A percentile compares a stretch with the other conserved stretches of the same genome.
Evolutionary conservation across 2,888 invertebrate species (phyloP).

Genomic region (Nomada ferruginata): DNA sequence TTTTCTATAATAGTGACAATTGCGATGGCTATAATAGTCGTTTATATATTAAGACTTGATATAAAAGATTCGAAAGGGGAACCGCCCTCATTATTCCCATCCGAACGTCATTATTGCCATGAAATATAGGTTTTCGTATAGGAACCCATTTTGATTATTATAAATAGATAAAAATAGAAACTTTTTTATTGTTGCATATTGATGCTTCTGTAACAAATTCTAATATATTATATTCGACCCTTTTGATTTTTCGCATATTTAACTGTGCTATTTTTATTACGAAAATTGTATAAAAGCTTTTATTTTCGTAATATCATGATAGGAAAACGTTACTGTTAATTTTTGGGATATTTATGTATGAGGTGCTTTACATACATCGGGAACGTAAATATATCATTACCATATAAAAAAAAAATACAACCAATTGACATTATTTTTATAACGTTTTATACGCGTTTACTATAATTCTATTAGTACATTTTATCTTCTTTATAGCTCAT

Average conservation of each 20-base stretch:
- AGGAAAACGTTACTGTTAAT: constrained; percentile 8
- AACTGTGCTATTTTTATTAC: constrained; percentile 6
- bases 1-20: constrained; percentile 85
- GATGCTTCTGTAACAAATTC: constrained; percentile 32
- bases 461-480: constrained; percentile 32
- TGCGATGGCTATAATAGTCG: constrained; percentile 82
- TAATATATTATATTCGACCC: constrained; percentile 17
- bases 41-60: constrained; percentile 84
- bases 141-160: constrained; percentile 29
- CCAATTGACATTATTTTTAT: constrained; percentile 77
- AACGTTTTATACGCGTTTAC: constrained; percentile 72
- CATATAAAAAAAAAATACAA: constrained; percentile 39
- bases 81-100: constrained; percentile 56
- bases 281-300: constrained; percentile 3
- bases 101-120: constrained; percentile 65
- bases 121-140: constrained; percentile 41
- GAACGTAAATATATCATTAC: constrained; percentile 34
- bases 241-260: constrained; percentile 11
- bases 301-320: not conserved
- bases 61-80: constrained; percentile 75
- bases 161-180: constrained; percentile 13
- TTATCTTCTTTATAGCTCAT: constrained; percentile 17
- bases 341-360: constrained; percentile 35
- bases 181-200: constrained; percentile 29
- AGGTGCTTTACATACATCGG: constrained; percentile 26